Base-by-base conservation (phyloP, 2,797 vertebrate genomes). In the Parambassis ranga region DNA sequence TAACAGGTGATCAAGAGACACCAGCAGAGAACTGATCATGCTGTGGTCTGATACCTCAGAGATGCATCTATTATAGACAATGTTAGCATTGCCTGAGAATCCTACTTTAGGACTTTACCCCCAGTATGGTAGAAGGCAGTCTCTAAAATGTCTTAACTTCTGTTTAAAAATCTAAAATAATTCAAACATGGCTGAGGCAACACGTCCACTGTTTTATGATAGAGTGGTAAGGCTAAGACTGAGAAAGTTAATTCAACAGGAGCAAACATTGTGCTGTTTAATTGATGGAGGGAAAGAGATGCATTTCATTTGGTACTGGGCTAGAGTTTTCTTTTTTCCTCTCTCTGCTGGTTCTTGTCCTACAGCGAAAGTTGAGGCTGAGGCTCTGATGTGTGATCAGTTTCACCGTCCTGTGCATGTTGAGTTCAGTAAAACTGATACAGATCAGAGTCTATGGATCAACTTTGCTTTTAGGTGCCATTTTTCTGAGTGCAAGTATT, bases 1-100 rank as follows among this genome's bases (percentile, higher is more conserved):
- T 80, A 79, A 86, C 91, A 92, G 92, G 92, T 93, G 92, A 93
- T 79, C 67, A 69, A 62, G 70, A 86, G 79, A 83, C 37, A 77
- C 51, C 72, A 68, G 74, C 79, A 79, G 65, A 75, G 77, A 72
- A 50, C 39, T 41, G 81, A 59, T 41, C 49, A n/a, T 13, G 7
- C 64, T 72, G 38, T 15, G 31, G 38, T 70, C 70, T 66, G 52
- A 42, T 43, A 65, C 38, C 60, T 62, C 37, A 49, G 41, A 77
- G 58, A 86, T 88, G 86, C 82, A 89, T 87, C 87, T 65, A 14
- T 28, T 27, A n/a, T 3, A 27, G 69, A 52, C 62, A 63, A 53
- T 28, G 37, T 41, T 61, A 23, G 11, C 26, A 11, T 75, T 71
- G 43, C 20, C 30, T 19, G 5, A 15, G 5, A 41, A 11, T 33